Evolutionary conservation across 92 coral and sea anemone species (phyloP), one percentile per base, ranked within the genome.

Genomic region (Umimayanthus chanpuru): DNA sequence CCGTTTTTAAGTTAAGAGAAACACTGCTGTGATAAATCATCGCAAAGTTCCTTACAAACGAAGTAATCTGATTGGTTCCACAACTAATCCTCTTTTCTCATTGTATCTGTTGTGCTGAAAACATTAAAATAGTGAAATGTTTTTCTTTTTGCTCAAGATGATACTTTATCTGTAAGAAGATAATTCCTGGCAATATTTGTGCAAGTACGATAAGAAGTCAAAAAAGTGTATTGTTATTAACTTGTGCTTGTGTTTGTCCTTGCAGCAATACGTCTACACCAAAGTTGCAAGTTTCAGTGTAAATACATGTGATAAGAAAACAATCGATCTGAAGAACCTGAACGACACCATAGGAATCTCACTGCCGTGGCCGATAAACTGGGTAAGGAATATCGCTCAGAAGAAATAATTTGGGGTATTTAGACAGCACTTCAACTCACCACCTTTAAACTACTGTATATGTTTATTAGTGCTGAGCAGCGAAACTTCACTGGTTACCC

Each of bases 231-330:
- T 6, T 75, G 79, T 1, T 75, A 20, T 4, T 75, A 16, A 75
- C 53, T 12, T 67, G 75, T 40, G 77, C 1, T 81, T 26, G 68
- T 71, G 40, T 77, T 32, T 44, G 36, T 65, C 8, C 7, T 80
- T n/a, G 20, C 68, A 89, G 93, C 73, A 79, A 56, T 83, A 83
- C 66, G 64, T 53, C 14, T 53, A 94, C 78, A 93, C 94, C 55
- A 93, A 88, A 85, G 95, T 92, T 20, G 95, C 92, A 3, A 94
- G 94, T 74, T 89, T 94, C 7, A 91, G 73, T 68, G 73, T 94
- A 30, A 82, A 87, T 47, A 79, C 76, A 26, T 93, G 95, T 85
- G 29, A 85, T 6, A 92, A 92, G 29, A 83, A 88, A 49, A 90
- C 86, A 36, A 88, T 89, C n/a, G 79, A 49, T 21, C 88, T 91